Conservation (phyloP, 2,113 vertebrate genomes). For the Chrysochloris asiatica region DNA sequence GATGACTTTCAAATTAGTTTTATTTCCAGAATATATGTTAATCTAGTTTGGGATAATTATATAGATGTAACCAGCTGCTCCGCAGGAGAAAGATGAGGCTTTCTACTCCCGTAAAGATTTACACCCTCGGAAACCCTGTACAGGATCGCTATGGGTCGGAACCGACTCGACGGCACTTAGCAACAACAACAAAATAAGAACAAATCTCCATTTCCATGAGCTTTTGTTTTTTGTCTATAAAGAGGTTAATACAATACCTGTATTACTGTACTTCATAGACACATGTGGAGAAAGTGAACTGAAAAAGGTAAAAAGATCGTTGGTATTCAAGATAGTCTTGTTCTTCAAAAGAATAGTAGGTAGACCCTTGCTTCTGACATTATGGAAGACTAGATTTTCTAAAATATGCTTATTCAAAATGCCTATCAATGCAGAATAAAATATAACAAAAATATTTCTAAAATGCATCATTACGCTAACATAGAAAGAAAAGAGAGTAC, state of each 20-base stretch:
- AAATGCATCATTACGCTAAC: not conserved
- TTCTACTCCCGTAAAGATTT: too few relatives aligned
- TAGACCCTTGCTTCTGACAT: conserved; percentile 47
- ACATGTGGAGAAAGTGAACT: conserved; percentile 21
- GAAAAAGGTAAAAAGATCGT: conserved; percentile 28
- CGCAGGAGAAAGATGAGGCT: too few relatives aligned
- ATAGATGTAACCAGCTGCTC: too few relatives aligned
- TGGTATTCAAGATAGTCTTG: conserved; percentile 49
- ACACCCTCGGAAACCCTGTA: too few relatives aligned
- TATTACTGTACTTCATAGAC: not conserved
- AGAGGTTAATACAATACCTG: not conserved
- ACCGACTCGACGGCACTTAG: too few relatives aligned
- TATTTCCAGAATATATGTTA: not conserved
- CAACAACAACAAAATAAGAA: too few relatives aligned
- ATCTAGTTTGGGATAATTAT: not conserved
- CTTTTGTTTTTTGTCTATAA: conserved; percentile 1
- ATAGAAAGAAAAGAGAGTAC: not conserved
- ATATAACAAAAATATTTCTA: conserved; percentile 32
- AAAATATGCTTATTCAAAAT: conserved; percentile 12
- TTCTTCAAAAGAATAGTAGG: conserved; percentile 26
- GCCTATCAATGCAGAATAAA: conserved; percentile 23
- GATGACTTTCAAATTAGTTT: not conserved
- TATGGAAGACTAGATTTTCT: not conserved
- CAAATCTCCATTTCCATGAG: not conserved
- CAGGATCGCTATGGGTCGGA: too few relatives aligned